phyloP scores from a whole-genome alignment of 2,113 vertebrate species.

The Phylloscopus trochiloides region DNA sequence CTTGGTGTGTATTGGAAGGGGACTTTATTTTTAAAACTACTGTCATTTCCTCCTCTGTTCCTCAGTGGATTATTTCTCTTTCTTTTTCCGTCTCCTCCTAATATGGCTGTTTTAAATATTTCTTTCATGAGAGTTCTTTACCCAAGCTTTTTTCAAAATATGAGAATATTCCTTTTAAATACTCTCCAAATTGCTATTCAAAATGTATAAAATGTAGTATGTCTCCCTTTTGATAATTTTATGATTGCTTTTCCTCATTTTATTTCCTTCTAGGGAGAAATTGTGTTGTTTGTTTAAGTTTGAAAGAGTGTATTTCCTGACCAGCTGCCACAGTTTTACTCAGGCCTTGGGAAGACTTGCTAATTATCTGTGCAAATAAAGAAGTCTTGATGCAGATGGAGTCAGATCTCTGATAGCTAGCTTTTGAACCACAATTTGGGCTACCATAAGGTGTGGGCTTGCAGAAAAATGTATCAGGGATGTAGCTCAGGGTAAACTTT shows the following conservation, averaged over 20 bases:
- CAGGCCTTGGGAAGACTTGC: background rate
- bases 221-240: background rate
- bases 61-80: background rate
- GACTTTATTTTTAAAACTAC: background rate
- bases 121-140: background rate
- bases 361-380: background rate
- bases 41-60: background rate
- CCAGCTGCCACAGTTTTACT: background rate
- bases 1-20: background rate
- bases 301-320: background rate
- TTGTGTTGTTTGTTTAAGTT: background rate
- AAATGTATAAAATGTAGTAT: background rate
- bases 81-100: background rate
- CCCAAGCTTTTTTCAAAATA: background rate
- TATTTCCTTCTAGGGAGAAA: background rate
- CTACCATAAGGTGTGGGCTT: background rate
- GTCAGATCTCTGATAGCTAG: background rate
- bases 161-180: background rate
- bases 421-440: background rate
- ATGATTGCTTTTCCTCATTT: background rate
- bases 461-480: background rate
- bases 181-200: background rate
- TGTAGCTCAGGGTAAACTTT: background rate
- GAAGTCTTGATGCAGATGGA: background rate
- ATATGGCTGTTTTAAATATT: background rate